Percentiles rank a stretch among this genome's conserved stretches.
phyloP scores from a whole-genome alignment of 2,113 vertebrate species.

The Calyptomena viridis region DNA sequence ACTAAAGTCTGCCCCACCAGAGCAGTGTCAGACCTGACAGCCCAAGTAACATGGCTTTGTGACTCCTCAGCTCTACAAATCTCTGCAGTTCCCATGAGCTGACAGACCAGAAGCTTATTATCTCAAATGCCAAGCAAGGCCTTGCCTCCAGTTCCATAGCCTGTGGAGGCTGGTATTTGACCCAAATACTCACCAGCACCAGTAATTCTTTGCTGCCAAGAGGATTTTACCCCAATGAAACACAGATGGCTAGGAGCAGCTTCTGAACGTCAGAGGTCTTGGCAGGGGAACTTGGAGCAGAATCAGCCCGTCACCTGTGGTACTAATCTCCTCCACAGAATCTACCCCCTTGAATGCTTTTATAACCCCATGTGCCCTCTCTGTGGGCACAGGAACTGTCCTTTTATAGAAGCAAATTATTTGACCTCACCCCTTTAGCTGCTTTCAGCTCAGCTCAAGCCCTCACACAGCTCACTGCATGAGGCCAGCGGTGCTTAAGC shows the following conservation, averaged over 20 bases:
- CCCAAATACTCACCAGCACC: background rate
- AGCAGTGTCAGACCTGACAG: background rate
- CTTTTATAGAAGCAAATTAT: background rate
- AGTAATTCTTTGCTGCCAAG: background rate
- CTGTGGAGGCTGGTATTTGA: background rate
- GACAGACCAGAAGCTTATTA: background rate
- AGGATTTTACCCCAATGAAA: background rate
- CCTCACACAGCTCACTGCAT: background rate
- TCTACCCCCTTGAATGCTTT: background rate
- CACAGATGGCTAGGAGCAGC: background rate
- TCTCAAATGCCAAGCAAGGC: background rate
- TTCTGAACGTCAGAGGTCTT: background rate
- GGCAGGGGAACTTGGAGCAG: background rate
- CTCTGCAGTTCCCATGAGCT: background rate
- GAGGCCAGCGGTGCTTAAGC: background rate
- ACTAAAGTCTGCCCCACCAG: background rate
- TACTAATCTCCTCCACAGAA: background rate
- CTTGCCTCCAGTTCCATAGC: background rate
- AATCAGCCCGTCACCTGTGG: background rate
- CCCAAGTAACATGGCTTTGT: background rate
- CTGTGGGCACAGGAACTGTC: background rate
- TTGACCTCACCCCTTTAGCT: slow-evolving; percentile 5
- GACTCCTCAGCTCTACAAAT: background rate
- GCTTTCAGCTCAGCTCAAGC: background rate
- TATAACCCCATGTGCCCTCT: background rate